phyloP scores from a whole-genome alignment of 2,797 vertebrate genomes.

The Xenopus petersii region DNA sequence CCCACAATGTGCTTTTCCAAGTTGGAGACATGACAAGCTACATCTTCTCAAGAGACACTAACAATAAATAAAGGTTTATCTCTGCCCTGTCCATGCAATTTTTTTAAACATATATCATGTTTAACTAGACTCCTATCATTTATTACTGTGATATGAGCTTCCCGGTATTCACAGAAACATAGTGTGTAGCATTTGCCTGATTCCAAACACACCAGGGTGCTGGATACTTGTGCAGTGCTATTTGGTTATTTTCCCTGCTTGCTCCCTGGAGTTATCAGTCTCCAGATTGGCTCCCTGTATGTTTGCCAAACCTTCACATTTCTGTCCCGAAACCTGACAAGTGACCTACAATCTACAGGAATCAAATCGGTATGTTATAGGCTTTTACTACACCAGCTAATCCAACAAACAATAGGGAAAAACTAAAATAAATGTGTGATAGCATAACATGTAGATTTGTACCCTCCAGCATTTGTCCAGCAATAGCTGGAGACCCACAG shows the following conservation, averaged over 20 bases:
- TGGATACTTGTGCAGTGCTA: not conserved
- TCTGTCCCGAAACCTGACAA: not conserved
- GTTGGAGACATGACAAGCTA: conserved; percentile 35
- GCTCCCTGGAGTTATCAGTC: not conserved
- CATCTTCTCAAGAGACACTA: conserved; percentile 30
- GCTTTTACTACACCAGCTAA: too few species aligned
- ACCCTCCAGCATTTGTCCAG: too few species aligned
- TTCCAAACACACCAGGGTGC: conserved; percentile 1
- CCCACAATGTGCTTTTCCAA: conserved; percentile 31
- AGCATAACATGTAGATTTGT: too few species aligned
- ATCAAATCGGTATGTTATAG: not conserved
- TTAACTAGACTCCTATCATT: conserved; percentile 28
- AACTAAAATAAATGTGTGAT: too few species aligned
- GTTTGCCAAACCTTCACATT: not conserved
- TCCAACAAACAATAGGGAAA: too few species aligned
- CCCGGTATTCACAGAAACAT: conserved; percentile 6
- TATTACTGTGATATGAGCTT: conserved; percentile 14
- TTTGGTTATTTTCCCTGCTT: not conserved
- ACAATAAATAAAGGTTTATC: conserved; percentile 45
- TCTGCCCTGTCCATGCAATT: conserved; percentile 18
- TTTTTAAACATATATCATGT: conserved; percentile 34
- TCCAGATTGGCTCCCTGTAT: not conserved
- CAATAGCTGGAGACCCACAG: too few species aligned
- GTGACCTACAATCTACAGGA: not conserved
- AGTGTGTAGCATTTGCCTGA: conserved; percentile 3